Evolutionary conservation across 1,140 invertebrate genomes (phyloP).

Genomic region (Holcopasites calliopsidis): DNA sequence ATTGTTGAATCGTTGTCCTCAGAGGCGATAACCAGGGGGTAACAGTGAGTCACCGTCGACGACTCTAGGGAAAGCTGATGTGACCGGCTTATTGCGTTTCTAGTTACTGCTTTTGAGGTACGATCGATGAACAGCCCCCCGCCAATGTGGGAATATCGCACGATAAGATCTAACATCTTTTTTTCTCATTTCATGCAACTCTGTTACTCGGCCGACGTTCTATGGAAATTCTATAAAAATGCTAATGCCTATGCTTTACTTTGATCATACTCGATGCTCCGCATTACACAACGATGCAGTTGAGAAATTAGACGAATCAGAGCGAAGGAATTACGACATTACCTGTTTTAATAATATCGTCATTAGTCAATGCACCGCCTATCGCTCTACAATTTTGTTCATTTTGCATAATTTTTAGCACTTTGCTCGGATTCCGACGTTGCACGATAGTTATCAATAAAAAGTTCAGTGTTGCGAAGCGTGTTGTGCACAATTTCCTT

Average conservation of each 20-base stretch:
- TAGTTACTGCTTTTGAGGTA: slow-evolving; percentile 39
- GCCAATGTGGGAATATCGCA: background rate
- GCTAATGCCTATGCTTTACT: background rate
- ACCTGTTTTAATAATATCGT: background rate
- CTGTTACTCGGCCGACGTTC: background rate
- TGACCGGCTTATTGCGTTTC: slow-evolving; percentile 47
- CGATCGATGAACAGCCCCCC: slow-evolving; percentile 45
- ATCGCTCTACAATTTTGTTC: no score
- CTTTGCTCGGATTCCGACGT: no score
- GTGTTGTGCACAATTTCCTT: background rate
- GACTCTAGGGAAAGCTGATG: slow-evolving; percentile 36
- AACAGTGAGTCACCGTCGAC: slow-evolving; percentile 46
- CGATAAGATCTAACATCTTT: slow-evolving; percentile 40
- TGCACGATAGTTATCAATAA: background rate
- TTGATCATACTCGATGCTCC: background rate
- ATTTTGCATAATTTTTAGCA: no score
- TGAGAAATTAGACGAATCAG: background rate
- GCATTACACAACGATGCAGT: background rate
- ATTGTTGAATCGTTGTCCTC: slow-evolving; percentile 42
- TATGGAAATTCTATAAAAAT: slow-evolving; percentile 7
- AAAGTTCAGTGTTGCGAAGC: background rate
- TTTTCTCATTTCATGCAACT: background rate
- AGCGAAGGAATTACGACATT: background rate
- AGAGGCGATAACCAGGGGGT: slow-evolving; percentile 34
- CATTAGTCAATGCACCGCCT: no score